Percentiles rank a stretch among this genome's conserved stretches.
Conservation (phyloP, 92 coral and sea anemone species). For the Desmophyllum pertusum region DNA sequence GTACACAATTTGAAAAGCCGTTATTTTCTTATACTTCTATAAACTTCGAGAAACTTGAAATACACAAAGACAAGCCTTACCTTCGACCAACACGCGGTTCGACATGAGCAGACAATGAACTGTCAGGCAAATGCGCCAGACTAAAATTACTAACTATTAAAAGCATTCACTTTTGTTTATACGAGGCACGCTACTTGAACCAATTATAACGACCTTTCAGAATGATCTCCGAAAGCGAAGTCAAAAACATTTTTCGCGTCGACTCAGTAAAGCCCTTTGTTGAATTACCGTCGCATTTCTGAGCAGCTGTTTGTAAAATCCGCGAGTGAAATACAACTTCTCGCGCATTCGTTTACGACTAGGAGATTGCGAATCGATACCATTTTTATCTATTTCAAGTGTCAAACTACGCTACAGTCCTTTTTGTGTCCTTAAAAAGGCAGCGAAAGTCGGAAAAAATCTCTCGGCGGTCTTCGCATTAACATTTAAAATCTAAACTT, state of each 20-base stretch:
- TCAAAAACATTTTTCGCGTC: conserved; percentile 34
- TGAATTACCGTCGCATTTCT: conserved; percentile 30
- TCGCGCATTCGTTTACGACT: background rate
- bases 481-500: conserved; percentile 27
- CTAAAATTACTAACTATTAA: conserved; percentile 23
- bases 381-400: background rate
- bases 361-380: background rate
- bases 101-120: conserved; percentile 14
- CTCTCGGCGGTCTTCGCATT: conserved; percentile 11
- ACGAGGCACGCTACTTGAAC: conserved; percentile 4
- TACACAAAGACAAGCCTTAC: conserved; percentile 19
- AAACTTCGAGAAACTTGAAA: background rate
- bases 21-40: background rate
- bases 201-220: conserved; percentile 16
- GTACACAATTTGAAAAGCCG: background rate
- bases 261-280: conserved; percentile 33
- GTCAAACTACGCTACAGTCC: background rate
- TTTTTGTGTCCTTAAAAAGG: background rate
- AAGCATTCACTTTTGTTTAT: conserved; percentile 12
- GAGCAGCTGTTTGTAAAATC: conserved; percentile 24
- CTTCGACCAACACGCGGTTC: conserved; percentile 4
- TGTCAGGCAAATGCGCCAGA: conserved; percentile 16
- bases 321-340: background rate
- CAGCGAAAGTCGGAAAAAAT: background rate
- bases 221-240: conserved; percentile 10